These are phyloP conservation scores for Oopsacas minuta DNA, from an alignment of 37 sponge, comb jelly and placozoan genomes.

Conservation along the genomic window DNA sequence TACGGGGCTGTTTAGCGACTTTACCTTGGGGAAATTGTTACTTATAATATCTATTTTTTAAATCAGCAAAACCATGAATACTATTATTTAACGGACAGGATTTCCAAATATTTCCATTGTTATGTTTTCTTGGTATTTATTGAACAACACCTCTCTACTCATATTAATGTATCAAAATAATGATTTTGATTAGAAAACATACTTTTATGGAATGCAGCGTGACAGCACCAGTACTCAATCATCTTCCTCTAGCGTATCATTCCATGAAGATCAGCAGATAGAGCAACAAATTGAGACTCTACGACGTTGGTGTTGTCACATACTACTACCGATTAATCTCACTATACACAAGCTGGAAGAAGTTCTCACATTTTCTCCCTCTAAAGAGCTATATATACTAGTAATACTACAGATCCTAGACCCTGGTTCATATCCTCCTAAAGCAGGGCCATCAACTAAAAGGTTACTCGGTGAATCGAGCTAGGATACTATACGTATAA, in stretches of 20 bases:
- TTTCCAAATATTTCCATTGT: too few relatives aligned
- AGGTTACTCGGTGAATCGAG: too few relatives aligned
- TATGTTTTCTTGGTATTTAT: too few relatives aligned
- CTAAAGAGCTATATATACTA: background rate
- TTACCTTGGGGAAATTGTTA: too few relatives aligned
- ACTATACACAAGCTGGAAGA: background rate
- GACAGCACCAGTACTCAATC: background rate
- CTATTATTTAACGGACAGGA: too few relatives aligned
- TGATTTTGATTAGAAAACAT: too few relatives aligned
- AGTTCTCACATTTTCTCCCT: background rate
- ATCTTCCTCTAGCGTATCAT: background rate
- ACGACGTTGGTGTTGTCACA: slow-evolving; percentile 12
- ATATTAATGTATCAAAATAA: too few relatives aligned
- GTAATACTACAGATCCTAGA: background rate
- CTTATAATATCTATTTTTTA: too few relatives aligned
- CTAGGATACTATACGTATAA: too few relatives aligned
- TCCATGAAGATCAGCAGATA: background rate
- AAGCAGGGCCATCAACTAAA: background rate
- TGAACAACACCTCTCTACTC: too few relatives aligned
- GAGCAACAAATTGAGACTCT: background rate
- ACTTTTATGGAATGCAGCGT: background rate
- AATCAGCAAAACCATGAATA: too few relatives aligned
- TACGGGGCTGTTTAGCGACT: too few relatives aligned
- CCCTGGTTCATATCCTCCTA: background rate
- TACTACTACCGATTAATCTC: background rate